Evolutionary conservation across 2,888 invertebrate genomes (phyloP).

Genomic region (Anticlea derivata): DNA sequence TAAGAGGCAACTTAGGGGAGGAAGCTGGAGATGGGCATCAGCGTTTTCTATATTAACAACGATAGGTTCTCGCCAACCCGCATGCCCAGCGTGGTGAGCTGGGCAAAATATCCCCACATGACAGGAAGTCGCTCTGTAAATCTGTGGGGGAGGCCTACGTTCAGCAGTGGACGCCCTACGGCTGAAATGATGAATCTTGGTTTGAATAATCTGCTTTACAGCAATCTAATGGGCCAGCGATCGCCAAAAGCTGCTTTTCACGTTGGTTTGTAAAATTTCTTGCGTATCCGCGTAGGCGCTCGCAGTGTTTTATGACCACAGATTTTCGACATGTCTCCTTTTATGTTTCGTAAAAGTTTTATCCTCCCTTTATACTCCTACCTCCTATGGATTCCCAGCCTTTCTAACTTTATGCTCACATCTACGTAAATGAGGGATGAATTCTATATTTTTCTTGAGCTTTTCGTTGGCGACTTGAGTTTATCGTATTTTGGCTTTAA

Average conservation of each 20-base stretch:
- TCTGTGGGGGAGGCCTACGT: too few species aligned
- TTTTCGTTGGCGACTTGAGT: not conserved
- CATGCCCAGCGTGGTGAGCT: too few species aligned
- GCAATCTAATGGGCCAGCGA: conserved; percentile 33
- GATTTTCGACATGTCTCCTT: conserved; percentile 69
- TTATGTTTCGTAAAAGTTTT: conserved; percentile 71
- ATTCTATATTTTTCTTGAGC: conserved; percentile 4
- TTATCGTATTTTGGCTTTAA: too few species aligned
- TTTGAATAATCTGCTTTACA: conserved; percentile 27
- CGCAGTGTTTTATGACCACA: conserved; percentile 60
- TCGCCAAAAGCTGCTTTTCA: conserved; percentile 11
- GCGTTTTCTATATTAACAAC: too few species aligned
- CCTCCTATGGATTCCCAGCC: conserved; percentile 44
- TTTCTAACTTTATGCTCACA: conserved; percentile 45
- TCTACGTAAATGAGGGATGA: conserved; percentile 20
- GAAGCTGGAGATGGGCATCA: too few species aligned
- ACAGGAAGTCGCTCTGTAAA: too few species aligned
- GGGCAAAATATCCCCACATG: too few species aligned
- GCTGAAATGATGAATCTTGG: too few species aligned
- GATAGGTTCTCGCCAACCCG: too few species aligned
- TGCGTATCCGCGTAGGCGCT: conserved; percentile 45
- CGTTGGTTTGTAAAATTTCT: conserved; percentile 27
- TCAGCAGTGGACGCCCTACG: too few species aligned
- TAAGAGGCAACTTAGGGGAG: too few species aligned
- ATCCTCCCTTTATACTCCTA: conserved; percentile 53